These are phyloP conservation scores for Lottia scabra DNA, from an alignment of 2,888 invertebrate genomes.

Conservation along the genomic window DNA sequence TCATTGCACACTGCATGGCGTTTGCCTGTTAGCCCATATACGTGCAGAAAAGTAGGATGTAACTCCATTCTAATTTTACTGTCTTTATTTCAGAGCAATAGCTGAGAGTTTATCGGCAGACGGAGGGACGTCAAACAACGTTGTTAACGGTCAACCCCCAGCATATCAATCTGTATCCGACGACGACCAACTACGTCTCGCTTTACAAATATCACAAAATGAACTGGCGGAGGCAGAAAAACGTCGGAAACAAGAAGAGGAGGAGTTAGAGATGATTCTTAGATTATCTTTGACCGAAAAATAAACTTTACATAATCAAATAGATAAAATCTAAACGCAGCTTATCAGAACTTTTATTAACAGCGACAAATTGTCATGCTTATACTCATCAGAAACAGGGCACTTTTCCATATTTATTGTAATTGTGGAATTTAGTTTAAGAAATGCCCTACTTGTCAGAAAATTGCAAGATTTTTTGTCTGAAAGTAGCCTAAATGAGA, in stretches of 20 bases:
- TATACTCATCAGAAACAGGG: no score
- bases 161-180: conserved; percentile 24
- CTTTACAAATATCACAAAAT: conserved; percentile 63
- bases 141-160: conserved; percentile 15
- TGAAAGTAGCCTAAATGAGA: no score
- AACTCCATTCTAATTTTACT: conserved; percentile 11
- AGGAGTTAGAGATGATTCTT: conserved; percentile 65
- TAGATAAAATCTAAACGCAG: no score
- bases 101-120: conserved; percentile 66
- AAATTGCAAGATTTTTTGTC: no score
- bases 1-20: no score
- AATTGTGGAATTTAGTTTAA: no score
- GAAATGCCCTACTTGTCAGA: no score
- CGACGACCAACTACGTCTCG: conserved; percentile 62
- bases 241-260: conserved; percentile 61
- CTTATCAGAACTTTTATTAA: no score
- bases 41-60: no score
- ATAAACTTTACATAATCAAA: conserved; percentile 25
- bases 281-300: conserved; percentile 68
- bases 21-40: no score
- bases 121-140: conserved; percentile 20
- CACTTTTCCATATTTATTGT: no score
- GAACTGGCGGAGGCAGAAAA: conserved; percentile 52
- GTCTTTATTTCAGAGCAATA: conserved; percentile 64
- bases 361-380: no score